A percentile compares a stretch with the other conserved stretches of the same genome.
phyloP scores from a whole-genome alignment of 2,797 vertebrate genomes.

The Hypotaenidia philippensis region DNA sequence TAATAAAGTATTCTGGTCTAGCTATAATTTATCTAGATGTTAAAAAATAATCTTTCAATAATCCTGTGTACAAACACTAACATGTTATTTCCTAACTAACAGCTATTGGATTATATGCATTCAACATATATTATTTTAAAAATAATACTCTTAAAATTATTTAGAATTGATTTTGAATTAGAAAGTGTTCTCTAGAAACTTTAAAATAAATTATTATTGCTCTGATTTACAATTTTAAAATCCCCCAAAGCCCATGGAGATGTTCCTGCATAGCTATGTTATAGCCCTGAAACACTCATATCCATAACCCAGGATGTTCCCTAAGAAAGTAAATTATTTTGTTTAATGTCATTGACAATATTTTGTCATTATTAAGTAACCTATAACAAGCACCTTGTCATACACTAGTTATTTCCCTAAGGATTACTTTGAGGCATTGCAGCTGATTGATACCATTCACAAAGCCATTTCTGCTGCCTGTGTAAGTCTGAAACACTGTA shows the following conservation, averaged over 20 bases:
- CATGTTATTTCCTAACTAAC: not conserved
- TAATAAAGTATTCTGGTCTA: constrained; percentile 1
- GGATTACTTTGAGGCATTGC: not conserved
- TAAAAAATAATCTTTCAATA: constrained; percentile 10
- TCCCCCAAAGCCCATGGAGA: not conserved
- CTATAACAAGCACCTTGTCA: not conserved
- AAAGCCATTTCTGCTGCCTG: not conserved
- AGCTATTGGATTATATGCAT: not conserved
- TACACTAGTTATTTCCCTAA: not conserved
- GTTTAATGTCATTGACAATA: not conserved
- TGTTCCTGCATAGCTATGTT: not conserved
- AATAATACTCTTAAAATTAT: not conserved
- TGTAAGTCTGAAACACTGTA: not conserved
- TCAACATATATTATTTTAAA: not conserved
- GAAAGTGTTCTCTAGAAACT: not conserved
- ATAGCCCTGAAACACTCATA: not conserved
- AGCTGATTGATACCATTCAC: not conserved
- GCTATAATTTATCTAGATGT: constrained; percentile 28
- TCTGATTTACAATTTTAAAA: not conserved
- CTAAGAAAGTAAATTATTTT: not conserved
- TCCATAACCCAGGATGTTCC: not conserved
- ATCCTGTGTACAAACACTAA: not conserved
- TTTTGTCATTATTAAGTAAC: constrained; percentile 27
- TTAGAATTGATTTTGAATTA: not conserved
- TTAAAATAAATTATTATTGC: not conserved